A percentile compares a stretch with the other conserved stretches of the same genome.
These are phyloP conservation scores for Chascanopsetta lugubris DNA, from an alignment of 2,113 vertebrate genomes.

Conservation along the genomic window DNA sequence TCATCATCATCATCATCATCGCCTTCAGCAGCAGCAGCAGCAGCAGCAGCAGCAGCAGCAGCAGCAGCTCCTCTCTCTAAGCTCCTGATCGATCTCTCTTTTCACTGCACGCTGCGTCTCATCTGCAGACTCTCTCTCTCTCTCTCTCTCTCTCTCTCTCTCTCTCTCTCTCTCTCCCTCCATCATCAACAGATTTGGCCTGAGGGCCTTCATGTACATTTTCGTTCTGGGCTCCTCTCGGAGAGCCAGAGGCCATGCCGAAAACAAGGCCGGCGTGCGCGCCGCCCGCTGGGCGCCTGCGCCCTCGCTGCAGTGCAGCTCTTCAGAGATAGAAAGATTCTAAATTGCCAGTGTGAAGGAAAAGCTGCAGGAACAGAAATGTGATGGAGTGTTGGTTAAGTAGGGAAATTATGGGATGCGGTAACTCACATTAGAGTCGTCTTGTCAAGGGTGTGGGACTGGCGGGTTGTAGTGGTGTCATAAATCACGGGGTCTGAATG, in stretches of 20 bases:
- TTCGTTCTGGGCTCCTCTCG: constrained; percentile 45
- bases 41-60: constrained; percentile 18
- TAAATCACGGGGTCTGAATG: too few species aligned
- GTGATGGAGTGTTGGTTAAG: constrained; percentile 13
- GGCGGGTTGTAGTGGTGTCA: too few species aligned
- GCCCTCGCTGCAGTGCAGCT: constrained; percentile 34
- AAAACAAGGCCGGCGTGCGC: constrained; percentile 46
- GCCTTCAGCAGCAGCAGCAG: too few species aligned
- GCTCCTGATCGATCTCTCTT: constrained; percentile 56
- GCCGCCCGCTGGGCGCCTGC: background rate
- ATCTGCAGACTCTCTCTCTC: constrained; percentile 21
- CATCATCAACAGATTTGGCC: constrained; percentile 52
- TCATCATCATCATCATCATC: too few species aligned
- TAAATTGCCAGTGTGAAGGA: constrained; percentile 6
- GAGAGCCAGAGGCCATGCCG: constrained; percentile 57
- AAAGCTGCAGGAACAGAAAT: background rate
- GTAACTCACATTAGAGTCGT: constrained; percentile 2
- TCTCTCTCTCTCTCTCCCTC: constrained; percentile 30
- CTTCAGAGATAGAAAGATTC: constrained; percentile 10
- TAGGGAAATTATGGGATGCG: background rate
- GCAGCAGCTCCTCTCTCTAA: constrained; percentile 49
- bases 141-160: constrained; percentile 40
- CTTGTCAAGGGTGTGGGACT: too few species aligned
- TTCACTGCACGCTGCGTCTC: constrained; percentile 24
- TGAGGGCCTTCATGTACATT: constrained; percentile 45